These are phyloP conservation scores for Cyanistes caeruleus DNA, from an alignment of 2,113 vertebrate genomes.

Conservation along the genomic window DNA sequence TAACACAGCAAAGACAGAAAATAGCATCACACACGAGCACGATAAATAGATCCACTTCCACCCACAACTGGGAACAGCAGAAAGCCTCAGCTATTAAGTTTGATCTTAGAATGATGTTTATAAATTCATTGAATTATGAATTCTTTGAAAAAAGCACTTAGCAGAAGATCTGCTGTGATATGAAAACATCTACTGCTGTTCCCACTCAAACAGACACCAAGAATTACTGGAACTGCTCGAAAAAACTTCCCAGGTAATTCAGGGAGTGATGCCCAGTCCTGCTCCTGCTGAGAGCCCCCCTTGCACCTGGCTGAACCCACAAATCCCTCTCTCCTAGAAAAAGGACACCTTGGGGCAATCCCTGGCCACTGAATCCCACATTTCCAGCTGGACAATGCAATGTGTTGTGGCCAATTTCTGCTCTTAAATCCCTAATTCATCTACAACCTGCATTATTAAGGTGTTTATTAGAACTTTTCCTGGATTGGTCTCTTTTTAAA, in stretches of 20 bases:
- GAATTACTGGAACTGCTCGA: background rate
- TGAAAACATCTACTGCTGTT: background rate
- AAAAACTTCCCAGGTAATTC: background rate
- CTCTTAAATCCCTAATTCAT: background rate
- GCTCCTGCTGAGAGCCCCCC: background rate
- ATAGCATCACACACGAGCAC: background rate
- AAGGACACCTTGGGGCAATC: background rate
- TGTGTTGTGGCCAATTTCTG: background rate
- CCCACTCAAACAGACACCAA: background rate
- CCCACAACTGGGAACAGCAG: background rate
- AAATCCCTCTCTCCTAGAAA: background rate
- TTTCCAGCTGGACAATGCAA: background rate
- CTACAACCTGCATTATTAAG: background rate
- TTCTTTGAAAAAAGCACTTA: background rate
- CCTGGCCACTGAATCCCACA: accelerated
- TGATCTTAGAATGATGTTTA: background rate
- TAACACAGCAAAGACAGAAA: background rate
- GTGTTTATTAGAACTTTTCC: background rate
- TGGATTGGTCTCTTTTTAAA: background rate
- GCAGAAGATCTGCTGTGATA: background rate
- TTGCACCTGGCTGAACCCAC: background rate
- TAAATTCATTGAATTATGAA: background rate
- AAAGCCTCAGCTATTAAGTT: background rate
- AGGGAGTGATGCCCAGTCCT: accelerated
- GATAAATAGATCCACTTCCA: slow-evolving; percentile 10